Percentiles rank a stretch among this genome's conserved stretches.
Evolutionary conservation across 1,140 invertebrate species (phyloP).

Genomic region (Cheumatopsyche charites): DNA sequence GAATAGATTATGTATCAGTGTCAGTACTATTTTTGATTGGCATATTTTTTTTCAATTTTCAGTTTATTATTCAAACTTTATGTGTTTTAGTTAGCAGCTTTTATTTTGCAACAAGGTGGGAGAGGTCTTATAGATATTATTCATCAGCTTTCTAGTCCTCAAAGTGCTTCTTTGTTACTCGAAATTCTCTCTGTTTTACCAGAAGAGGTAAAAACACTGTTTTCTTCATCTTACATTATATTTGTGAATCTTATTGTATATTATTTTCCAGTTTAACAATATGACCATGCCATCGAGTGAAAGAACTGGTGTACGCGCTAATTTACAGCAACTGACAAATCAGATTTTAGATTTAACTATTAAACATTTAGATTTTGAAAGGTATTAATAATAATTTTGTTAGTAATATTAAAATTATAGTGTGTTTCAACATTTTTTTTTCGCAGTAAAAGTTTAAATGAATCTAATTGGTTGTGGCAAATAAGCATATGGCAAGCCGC

Average conservation of each 20-base stretch:
- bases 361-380: constrained; percentile 43
- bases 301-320: constrained; percentile 52
- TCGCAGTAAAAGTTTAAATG: constrained; percentile 16
- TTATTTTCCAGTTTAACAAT: constrained; percentile 55
- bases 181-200: constrained; percentile 80
- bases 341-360: constrained; percentile 43
- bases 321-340: constrained; percentile 53
- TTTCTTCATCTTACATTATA: constrained; percentile 37
- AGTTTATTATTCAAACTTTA: constrained; percentile 25
- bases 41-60: background rate
- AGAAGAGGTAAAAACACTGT: constrained; percentile 85
- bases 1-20: constrained; percentile 84
- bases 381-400: background rate
- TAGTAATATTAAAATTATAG: no score
- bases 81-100: constrained; percentile 56
- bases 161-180: constrained; percentile 66
- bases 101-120: constrained; percentile 58
- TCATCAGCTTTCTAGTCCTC: constrained; percentile 53
- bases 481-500: constrained; percentile 44
- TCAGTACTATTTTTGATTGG: constrained; percentile 61
- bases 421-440: constrained; percentile 13
- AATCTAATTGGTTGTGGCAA: constrained; percentile 39
- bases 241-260: background rate
- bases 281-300: constrained; percentile 59
- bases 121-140: constrained; percentile 54